These are phyloP conservation scores for Drosophila nasuta DNA, from an alignment of 1,140 invertebrate genomes.

Conservation along the genomic window DNA sequence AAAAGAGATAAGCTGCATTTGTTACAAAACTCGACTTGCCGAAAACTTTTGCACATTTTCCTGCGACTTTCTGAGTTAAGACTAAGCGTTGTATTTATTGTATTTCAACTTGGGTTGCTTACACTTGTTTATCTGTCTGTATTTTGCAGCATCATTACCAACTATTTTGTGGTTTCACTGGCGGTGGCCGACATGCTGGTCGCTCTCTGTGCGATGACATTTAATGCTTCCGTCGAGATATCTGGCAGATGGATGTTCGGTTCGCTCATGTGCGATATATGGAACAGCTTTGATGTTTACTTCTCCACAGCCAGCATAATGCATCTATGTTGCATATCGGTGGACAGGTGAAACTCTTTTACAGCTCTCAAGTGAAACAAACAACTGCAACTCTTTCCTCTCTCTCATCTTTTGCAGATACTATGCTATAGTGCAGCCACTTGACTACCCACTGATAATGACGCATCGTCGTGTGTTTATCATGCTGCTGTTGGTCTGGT, in stretches of 20 bases:
- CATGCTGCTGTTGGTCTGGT: conserved; percentile 95
- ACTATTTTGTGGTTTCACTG: conserved; percentile 97
- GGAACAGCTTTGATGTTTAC: conserved; percentile 98
- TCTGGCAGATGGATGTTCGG: conserved; percentile 95
- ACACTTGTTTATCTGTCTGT: not conserved
- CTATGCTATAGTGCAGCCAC: conserved; percentile 94
- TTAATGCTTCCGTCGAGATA: conserved; percentile 95
- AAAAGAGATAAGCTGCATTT: conserved; percentile 7
- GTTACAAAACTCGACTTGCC: conserved; percentile 5
- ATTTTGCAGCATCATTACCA: conserved; percentile 91
- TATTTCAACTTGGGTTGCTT: not conserved
- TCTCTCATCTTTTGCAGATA: conserved; percentile 86
- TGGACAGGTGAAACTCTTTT: conserved; percentile 86
- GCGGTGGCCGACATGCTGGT: conserved; percentile 96
- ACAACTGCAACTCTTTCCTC: not conserved
- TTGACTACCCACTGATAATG: conserved; percentile 96
- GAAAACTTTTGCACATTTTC: conserved; percentile 8
- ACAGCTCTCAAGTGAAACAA: not conserved
- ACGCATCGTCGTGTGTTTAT: conserved; percentile 90
- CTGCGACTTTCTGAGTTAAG: not conserved
- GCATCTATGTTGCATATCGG: conserved; percentile 96
- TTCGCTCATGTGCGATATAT: conserved; percentile 96
- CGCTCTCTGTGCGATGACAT: conserved; percentile 96
- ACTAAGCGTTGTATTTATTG: not conserved
- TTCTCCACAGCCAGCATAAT: conserved; percentile 95